These are phyloP conservation scores for Apotomis betuletana DNA, from an alignment of 2,888 invertebrate species.

Conservation along the genomic window DNA sequence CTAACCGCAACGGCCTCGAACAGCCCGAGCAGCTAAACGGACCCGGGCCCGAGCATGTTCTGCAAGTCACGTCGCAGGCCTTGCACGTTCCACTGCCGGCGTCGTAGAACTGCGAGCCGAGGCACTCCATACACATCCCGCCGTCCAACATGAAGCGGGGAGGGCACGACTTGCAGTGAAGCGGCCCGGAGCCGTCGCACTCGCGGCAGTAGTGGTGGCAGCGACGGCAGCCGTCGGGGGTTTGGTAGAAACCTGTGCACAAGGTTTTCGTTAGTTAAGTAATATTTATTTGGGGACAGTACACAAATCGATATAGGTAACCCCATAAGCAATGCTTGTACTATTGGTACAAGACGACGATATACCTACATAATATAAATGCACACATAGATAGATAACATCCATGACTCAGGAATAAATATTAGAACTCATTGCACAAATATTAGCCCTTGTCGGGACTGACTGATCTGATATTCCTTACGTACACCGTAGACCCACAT, in stretches of 20 bases:
- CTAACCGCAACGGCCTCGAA: constrained; percentile 85
- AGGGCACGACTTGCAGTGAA: constrained; percentile 89
- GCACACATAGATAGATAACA: too few species aligned
- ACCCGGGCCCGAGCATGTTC: constrained; percentile 86
- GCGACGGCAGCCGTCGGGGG: constrained; percentile 91
- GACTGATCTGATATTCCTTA: too few species aligned
- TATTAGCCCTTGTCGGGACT: too few species aligned
- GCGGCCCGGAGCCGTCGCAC: constrained; percentile 91
- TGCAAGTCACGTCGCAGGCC: constrained; percentile 86
- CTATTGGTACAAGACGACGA: too few species aligned
- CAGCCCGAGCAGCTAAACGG: constrained; percentile 88
- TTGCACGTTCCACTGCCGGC: constrained; percentile 86
- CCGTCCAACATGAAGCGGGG: constrained; percentile 89
- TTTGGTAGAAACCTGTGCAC: constrained; percentile 88
- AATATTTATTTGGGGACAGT: too few species aligned
- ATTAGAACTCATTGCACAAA: too few species aligned
- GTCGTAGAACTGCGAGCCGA: constrained; percentile 89
- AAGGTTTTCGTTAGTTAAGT: background rate
- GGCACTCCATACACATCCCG: constrained; percentile 89
- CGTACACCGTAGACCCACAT: too few species aligned
- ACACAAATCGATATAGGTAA: too few species aligned
- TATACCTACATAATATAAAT: too few species aligned
- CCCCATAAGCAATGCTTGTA: too few species aligned
- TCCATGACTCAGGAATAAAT: too few species aligned
- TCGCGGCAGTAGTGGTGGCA: constrained; percentile 95